These are phyloP conservation scores for Prorops nasuta DNA, from an alignment of 1,140 invertebrate genomes.

Conservation along the genomic window DNA sequence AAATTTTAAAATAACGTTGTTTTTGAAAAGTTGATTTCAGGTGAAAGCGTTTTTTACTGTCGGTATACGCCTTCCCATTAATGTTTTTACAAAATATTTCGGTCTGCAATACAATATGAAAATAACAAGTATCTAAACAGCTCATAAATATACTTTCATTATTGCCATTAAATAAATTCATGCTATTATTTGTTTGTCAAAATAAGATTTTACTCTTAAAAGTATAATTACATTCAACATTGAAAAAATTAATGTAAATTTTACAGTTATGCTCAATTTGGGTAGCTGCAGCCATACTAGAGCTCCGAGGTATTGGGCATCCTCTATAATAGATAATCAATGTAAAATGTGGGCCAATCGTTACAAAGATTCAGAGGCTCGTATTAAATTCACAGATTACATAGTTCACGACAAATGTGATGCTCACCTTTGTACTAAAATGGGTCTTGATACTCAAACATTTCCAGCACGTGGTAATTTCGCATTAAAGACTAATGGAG, in stretches of 20 bases:
- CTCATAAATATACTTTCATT: too few relatives aligned
- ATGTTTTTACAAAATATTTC: neutral
- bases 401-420: slow-evolving; percentile 19
- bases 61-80: too few relatives aligned
- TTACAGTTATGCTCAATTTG: slow-evolving; percentile 30
- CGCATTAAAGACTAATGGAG: slow-evolving; percentile 24
- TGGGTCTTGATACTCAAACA: slow-evolving; percentile 26
- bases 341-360: slow-evolving; percentile 31
- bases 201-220: too few relatives aligned
- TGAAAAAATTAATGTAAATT: too few relatives aligned
- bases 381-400: slow-evolving; percentile 9
- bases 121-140: too few relatives aligned
- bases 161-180: too few relatives aligned
- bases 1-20: too few relatives aligned
- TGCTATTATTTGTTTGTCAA: too few relatives aligned
- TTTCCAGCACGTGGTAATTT: slow-evolving; percentile 26
- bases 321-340: slow-evolving; percentile 19
- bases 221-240: too few relatives aligned
- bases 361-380: slow-evolving; percentile 13
- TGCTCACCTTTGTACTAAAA: slow-evolving; percentile 20
- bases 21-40: too few relatives aligned
- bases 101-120: neutral
- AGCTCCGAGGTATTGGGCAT: slow-evolving; percentile 31
- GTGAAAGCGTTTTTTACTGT: too few relatives aligned
- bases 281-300: slow-evolving; percentile 28